Base-by-base conservation (phyloP, 2,113 vertebrate genomes). In the Syngnathoides biaculeatus region DNA sequence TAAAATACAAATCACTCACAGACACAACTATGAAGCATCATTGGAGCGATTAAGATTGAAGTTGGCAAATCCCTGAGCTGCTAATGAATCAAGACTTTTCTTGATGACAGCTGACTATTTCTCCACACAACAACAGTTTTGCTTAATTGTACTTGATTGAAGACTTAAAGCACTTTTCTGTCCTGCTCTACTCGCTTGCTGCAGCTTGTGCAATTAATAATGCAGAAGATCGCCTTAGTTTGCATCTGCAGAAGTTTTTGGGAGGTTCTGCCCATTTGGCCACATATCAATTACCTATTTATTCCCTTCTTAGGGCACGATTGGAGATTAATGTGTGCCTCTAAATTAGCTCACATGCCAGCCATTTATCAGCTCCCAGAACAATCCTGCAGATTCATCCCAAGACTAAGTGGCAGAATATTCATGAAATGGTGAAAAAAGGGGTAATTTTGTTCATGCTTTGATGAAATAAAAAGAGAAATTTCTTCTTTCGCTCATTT, bases 381-480 rank as follows among this genome's bases (percentile, higher is more conserved):
- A 91, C 86, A 89, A 90, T 90, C 87, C 84, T 74, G 78, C 84
- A 89, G 83, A 87, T 90, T 86, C 83, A 80, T 85, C 84, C 83
- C 69, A 83, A 77, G 77, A 72, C 83, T 90, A 89, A 90, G 87
- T 89, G 85, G 74, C 72, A 64, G 84, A 90, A 91, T 90, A 90
- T 90, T 90, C 89, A 90, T 90, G 87, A 90, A 89, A 89, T 80
- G 56, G 10, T 12, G 0, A 52, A 82, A 75, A 84, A 74, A 71
- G 65, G 73, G 83, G 84, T 82, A 75, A 87, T 90, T 90, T 82
- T 77, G 80, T 72, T 43, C 81, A 71, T 55, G 66, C 79, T 82
- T 86, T 89, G 81, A 89, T 86, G 81, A 85, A 74, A 74, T 62
- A 72, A 68, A 75, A 60, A 58, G 48, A 43, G 53, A 68, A 83